phyloP scores from a whole-genome alignment of 2,888 invertebrate genomes.

The Seira ritae region DNA sequence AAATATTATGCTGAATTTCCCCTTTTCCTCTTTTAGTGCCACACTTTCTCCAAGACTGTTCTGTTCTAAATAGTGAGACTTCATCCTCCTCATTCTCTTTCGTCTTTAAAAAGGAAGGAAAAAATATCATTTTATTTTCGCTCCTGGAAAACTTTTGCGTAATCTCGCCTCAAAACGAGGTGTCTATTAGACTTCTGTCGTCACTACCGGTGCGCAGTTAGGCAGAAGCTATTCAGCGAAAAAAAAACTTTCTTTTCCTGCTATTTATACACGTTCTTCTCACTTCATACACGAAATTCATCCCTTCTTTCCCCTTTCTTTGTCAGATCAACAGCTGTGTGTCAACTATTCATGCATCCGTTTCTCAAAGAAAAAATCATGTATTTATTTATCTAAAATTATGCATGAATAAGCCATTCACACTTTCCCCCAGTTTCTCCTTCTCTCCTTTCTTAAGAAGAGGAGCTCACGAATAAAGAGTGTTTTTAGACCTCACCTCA shows the following conservation, averaged over 20 bases:
- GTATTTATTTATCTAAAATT: slow-evolving; percentile 55
- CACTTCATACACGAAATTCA: background rate
- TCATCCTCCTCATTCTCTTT: slow-evolving; percentile 25
- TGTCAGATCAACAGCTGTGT: slow-evolving; percentile 52
- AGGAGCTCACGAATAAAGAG: slow-evolving; percentile 2
- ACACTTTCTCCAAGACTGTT: slow-evolving; percentile 7
- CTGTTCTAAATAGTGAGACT: slow-evolving; percentile 9
- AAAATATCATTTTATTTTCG: slow-evolving; percentile 7
- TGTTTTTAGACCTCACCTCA: no score
- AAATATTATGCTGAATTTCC: slow-evolving; percentile 54
- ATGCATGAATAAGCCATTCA: slow-evolving; percentile 61
- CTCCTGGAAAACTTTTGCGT: background rate
- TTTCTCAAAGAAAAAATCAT: no score
- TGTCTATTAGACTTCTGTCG: background rate
- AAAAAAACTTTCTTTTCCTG: slow-evolving; percentile 12
- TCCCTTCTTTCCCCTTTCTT: background rate
- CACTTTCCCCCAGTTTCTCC: no score
- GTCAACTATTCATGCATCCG: slow-evolving; percentile 36
- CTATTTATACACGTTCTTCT: background rate
- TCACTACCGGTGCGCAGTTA: no score
- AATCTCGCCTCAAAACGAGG: background rate
- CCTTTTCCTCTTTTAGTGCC: background rate
- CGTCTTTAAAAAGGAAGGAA: background rate
- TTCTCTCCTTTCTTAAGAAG: no score
- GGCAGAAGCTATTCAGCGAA: no score